Base-by-base conservation (phyloP, 2,888 invertebrate genomes). In the Chymomyza fuscimana region DNA sequence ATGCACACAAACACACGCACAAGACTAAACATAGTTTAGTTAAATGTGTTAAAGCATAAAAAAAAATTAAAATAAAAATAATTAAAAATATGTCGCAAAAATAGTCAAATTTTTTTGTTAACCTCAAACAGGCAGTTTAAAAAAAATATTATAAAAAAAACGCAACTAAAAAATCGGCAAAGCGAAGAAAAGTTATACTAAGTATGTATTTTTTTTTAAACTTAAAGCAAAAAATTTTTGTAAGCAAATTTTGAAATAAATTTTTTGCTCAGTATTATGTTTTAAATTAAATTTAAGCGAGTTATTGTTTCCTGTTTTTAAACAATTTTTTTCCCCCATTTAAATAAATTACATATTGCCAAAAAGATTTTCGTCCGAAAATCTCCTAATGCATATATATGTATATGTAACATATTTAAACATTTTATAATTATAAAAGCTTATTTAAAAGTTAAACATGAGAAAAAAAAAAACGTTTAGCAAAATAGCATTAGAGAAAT, bases 201-300 rank as follows among this genome's bases (percentile, higher is more conserved):
- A 46, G 40, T 46, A 46, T 12, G 12, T 46, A 46, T 58, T 32
- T 32, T 32, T 32, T 46, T 46, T 46, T 72, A 65, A 76, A 63
- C 63, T 54, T 50, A 68, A 73, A 76, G 56, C 52, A 72, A 76
- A 69, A 75, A 77, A 72, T 69, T 66, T 63, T 76, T 63, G n/a
- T 65, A 77, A 67, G 10, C 22, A 46, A 54, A 58, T 29, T 25
- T 36, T 52, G 32, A 12, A 19, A 79, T 69, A 85, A 73, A 88
- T 89, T 86, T 88, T 90, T 88, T 90, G 91, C 90, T 91, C 91
- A 91, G 91, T 91, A 91, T 91, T 91, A 91, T 89, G 89, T 90
- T 89, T 83, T 90, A 90, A 90, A 91, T 80, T 87, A 80, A 70
- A 87, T 84, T 89, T 90, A 91, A 90, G 90, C 81, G 86, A 85